Percentiles rank a stretch among this genome's conserved stretches.
phyloP scores from a whole-genome alignment of 2,888 invertebrate genomes.

The Pterostichus niger region DNA sequence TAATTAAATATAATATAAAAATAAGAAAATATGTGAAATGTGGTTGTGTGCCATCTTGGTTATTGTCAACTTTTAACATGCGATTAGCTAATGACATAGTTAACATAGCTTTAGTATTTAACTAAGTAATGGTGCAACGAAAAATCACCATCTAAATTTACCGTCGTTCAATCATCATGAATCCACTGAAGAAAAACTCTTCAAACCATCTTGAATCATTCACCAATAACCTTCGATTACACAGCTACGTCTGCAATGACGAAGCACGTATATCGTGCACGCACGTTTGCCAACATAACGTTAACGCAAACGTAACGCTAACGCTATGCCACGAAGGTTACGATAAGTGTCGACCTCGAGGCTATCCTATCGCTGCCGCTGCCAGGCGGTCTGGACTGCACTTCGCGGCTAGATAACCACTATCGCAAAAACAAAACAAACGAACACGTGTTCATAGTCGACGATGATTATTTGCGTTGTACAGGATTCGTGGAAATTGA shows the following conservation, averaged over 20 bases:
- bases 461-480: constrained; percentile 18
- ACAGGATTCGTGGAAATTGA: constrained; percentile 6
- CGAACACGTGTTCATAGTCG: constrained; percentile 41
- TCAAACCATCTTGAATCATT: constrained; percentile 6
- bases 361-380: constrained; percentile 16
- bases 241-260: background rate
- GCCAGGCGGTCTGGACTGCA: constrained; percentile 24
- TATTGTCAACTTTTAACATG: too few species aligned
- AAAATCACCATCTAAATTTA: too few species aligned
- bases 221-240: background rate
- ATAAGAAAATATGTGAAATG: too few species aligned
- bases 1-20: too few species aligned
- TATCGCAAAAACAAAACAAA: constrained; percentile 56
- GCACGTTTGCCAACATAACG: background rate
- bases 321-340: constrained; percentile 27
- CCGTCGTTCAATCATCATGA: too few species aligned
- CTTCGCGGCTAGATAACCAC: constrained; percentile 45
- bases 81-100: too few species aligned
- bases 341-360: constrained; percentile 30
- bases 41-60: too few species aligned
- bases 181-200: background rate
- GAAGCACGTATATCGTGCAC: constrained; percentile 6
- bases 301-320: background rate
- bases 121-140: too few species aligned
- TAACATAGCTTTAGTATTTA: too few species aligned